phyloP scores from a whole-genome alignment of 2,888 invertebrate genomes.

The Prosapia bicincta region DNA sequence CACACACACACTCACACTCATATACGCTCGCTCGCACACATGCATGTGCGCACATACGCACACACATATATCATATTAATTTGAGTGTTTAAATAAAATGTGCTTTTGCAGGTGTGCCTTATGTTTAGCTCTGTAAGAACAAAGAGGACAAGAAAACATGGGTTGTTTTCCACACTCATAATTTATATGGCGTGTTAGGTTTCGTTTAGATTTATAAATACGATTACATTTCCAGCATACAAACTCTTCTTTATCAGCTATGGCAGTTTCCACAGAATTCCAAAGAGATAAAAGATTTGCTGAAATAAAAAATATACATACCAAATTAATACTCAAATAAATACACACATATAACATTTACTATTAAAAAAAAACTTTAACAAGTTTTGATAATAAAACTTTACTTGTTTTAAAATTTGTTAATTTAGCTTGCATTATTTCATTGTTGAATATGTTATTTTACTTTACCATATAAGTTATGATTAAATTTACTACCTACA shows the following conservation, averaged over 20 bases:
- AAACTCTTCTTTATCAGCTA: neutral
- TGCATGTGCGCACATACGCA: too few relatives aligned
- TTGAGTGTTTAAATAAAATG: neutral
- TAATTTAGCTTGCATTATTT: too few relatives aligned
- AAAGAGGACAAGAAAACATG: conserved; percentile 32
- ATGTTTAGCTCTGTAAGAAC: conserved; percentile 31
- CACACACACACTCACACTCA: too few relatives aligned
- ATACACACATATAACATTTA: too few relatives aligned
- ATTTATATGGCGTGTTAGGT: conserved; percentile 28
- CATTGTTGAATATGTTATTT: too few relatives aligned
- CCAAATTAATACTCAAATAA: too few relatives aligned
- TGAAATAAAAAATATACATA: neutral
- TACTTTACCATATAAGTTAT: too few relatives aligned
- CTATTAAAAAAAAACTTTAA: too few relatives aligned
- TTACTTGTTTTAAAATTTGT: too few relatives aligned
- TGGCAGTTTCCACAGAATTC: neutral
- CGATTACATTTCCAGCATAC: neutral
- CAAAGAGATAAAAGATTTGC: neutral
- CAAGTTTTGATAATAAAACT: too few relatives aligned
- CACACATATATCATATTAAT: neutral
- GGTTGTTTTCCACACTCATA: conserved; percentile 39
- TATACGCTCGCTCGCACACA: too few relatives aligned
- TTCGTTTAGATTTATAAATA: conserved; percentile 25
- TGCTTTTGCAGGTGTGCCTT: neutral
- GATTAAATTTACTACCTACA: too few relatives aligned